Evolutionary conservation across 2,113 vertebrate genomes (phyloP).

Genomic region (Propithecus coquereli): DNA sequence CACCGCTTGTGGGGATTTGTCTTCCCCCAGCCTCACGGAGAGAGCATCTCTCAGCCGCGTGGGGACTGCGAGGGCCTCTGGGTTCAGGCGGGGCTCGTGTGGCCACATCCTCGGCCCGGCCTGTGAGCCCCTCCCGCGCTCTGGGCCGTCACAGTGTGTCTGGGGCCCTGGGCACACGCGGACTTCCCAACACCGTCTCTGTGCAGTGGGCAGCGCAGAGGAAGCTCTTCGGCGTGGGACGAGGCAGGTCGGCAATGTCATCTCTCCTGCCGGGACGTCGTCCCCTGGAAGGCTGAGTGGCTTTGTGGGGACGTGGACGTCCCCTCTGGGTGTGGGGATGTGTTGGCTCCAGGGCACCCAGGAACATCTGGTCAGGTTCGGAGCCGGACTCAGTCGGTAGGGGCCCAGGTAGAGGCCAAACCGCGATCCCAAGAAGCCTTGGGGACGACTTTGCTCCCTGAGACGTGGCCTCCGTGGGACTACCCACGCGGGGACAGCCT

Average conservation of each 20-base stretch:
- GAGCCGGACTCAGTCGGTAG: not conserved
- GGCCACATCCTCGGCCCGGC: rapidly evolving
- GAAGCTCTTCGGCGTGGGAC: too few species aligned
- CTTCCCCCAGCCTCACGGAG: not conserved
- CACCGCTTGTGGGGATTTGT: not conserved
- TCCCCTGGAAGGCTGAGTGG: not conserved
- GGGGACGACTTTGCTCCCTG: not conserved
- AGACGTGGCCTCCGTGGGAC: not conserved
- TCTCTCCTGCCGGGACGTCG: not conserved
- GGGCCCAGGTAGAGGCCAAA: not conserved
- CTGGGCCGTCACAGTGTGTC: not conserved
- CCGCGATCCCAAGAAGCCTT: not conserved
- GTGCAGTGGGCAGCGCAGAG: rapidly evolving
- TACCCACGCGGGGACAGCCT: not conserved
- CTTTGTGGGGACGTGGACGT: rapidly evolving
- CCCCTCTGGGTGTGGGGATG: not conserved
- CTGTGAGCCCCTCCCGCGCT: not conserved
- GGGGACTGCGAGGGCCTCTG: not conserved
- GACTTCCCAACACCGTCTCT: not conserved
- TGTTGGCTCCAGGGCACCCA: not conserved
- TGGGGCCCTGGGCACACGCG: rapidly evolving
- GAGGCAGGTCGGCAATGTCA: rapidly evolving
- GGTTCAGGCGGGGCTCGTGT: not conserved
- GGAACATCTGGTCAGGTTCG: not conserved
- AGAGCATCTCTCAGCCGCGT: not conserved